These are phyloP conservation scores for Lacanobia oleracea DNA, from an alignment of 2,888 invertebrate species.

Conservation along the genomic window DNA sequence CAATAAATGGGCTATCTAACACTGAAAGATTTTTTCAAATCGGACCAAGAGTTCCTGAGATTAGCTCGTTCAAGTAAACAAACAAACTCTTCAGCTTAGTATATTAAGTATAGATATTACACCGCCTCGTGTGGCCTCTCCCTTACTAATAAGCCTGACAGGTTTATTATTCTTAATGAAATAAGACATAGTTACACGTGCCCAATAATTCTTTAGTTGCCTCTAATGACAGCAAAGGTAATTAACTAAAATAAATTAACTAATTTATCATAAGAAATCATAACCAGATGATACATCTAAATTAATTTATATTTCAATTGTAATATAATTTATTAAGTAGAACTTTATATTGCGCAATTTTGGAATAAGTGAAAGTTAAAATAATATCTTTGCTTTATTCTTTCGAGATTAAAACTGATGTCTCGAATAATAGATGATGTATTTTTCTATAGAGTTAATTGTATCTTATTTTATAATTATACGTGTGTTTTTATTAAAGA, in stretches of 20 bases:
- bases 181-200: not conserved
- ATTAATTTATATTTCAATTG: conserved; percentile 40
- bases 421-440: not conserved
- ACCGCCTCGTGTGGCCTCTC: too few relatives aligned
- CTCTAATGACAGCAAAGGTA: conserved; percentile 3
- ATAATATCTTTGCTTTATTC: not conserved
- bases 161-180: conserved; percentile 3
- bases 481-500: not conserved
- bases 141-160: not conserved
- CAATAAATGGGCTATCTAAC: too few relatives aligned
- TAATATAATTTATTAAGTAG: conserved; percentile 18
- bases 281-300: conserved; percentile 48
- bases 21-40: too few relatives aligned
- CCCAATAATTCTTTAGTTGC: conserved; percentile 12
- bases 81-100: too few relatives aligned
- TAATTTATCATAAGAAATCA: conserved; percentile 45
- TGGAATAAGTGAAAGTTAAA: not conserved
- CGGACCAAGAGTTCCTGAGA: too few relatives aligned
- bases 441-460: not conserved
- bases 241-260: conserved; percentile 35
- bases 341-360: conserved; percentile 8
- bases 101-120: too few relatives aligned
- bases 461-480: not conserved
- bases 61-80: too few relatives aligned
- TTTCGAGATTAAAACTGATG: not conserved